Evolutionary conservation across 2,888 invertebrate genomes (phyloP).

Genomic region (Brachylomia viminalis): DNA sequence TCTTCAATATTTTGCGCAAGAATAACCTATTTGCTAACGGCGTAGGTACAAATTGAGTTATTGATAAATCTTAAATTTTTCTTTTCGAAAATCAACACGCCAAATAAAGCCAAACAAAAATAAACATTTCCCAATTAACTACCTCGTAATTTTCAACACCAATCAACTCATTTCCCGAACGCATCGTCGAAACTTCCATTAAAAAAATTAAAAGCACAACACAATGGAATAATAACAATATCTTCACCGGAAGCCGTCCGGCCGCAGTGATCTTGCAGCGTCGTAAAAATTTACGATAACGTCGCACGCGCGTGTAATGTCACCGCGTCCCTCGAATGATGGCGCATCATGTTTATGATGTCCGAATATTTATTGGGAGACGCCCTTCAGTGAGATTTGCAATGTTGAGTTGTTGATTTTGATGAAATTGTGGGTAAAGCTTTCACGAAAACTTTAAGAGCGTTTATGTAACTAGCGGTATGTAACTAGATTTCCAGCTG

Average conservation of each 20-base stretch:
- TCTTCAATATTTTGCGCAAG: not conserved
- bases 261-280: slow-evolving; percentile 74
- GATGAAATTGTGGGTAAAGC: slow-evolving; percentile 17
- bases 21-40: not conserved
- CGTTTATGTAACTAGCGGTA: too few species aligned
- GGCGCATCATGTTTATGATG: slow-evolving; percentile 84
- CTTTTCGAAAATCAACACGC: not conserved
- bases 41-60: not conserved
- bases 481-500: not conserved
- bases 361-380: slow-evolving; percentile 73
- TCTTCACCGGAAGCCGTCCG: slow-evolving; percentile 72
- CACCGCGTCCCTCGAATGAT: slow-evolving; percentile 77
- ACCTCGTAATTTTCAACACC: slow-evolving; percentile 19
- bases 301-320: slow-evolving; percentile 81
- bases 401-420: slow-evolving; percentile 40
- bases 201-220: slow-evolving; percentile 56
- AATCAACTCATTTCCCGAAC: slow-evolving; percentile 46
- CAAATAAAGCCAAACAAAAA: not conserved
- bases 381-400: slow-evolving; percentile 54
- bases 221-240: slow-evolving; percentile 71
- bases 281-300: slow-evolving; percentile 90
- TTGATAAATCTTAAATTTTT: not conserved
- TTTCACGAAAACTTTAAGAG: not conserved
- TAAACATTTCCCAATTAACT: not conserved
- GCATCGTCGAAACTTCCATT: slow-evolving; percentile 43